Percentiles rank a stretch among this genome's conserved stretches.
phyloP scores from a whole-genome alignment of 2,797 vertebrate genomes.

The Microhierax caerulescens region DNA sequence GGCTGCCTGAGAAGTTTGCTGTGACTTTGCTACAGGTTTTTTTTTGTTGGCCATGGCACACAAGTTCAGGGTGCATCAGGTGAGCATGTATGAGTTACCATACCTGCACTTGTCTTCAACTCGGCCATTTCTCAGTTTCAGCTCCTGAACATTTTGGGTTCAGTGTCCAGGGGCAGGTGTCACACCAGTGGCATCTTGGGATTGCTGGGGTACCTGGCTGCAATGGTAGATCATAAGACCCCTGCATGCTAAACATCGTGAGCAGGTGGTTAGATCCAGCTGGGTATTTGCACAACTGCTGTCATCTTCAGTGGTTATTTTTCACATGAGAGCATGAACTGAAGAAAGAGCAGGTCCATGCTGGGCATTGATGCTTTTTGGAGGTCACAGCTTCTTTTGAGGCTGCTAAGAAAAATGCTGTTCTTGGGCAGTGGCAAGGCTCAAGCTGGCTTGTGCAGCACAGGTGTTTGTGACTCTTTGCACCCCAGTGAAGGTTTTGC shows the following conservation, averaged over 20 bases:
- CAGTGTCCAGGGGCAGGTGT: not conserved
- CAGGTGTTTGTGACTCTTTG: not conserved
- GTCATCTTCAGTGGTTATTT: not conserved
- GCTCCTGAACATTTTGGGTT: not conserved
- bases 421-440: not conserved
- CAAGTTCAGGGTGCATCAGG: not conserved
- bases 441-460: not conserved
- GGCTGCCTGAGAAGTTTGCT: not conserved
- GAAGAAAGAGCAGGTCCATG: not conserved
- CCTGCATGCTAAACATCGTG: rapidly evolving
- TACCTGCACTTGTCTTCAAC: not conserved
- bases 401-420: not conserved
- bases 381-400: not conserved
- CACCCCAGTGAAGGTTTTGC: not conserved
- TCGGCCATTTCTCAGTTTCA: not conserved
- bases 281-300: not conserved
- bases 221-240: not conserved
- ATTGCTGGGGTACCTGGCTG: not conserved
- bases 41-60: not conserved
- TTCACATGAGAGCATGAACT: not conserved
- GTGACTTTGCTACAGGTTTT: not conserved
- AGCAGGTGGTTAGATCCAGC: not conserved
- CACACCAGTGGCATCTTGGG: not conserved
- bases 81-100: not conserved
- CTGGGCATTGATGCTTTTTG: not conserved